Conservation (phyloP, 2,113 vertebrate species). For the Pantherophis guttatus region DNA sequence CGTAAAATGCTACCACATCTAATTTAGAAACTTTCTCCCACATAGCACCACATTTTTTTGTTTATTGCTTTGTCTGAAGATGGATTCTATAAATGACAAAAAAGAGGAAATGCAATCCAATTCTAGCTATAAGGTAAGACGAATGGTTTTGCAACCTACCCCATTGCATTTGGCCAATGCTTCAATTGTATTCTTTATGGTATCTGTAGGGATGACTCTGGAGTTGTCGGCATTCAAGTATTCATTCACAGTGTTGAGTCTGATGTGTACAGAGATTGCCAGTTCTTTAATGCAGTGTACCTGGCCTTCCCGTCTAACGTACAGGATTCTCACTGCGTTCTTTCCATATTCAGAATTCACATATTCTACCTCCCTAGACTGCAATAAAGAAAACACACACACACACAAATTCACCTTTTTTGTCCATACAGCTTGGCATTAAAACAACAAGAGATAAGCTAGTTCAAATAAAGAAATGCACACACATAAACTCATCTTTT, state of each 20-base stretch:
- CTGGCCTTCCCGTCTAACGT: conserved; percentile 76
- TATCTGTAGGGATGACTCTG: conserved; percentile 93
- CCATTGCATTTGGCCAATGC: conserved; percentile 88
- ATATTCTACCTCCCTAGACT: conserved; percentile 83
- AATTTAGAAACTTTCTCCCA: background rate
- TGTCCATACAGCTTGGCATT: background rate
- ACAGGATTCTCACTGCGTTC: conserved; percentile 85
- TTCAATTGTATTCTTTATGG: conserved; percentile 93
- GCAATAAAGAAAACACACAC: conserved; percentile 39
- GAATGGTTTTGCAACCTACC: conserved; percentile 70
- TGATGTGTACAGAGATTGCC: conserved; percentile 82
- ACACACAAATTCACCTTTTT: background rate
- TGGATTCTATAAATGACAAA: background rate
- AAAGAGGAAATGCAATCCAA: background rate
- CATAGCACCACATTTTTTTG: background rate
- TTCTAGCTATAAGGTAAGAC: background rate
- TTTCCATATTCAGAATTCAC: conserved; percentile 91
- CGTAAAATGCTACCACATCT: background rate
- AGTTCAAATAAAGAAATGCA: conserved; percentile 27
- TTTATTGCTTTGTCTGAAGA: background rate
- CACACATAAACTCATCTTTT: accelerated
- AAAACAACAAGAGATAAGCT: background rate
- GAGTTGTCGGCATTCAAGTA: conserved; percentile 86
- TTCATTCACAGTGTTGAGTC: conserved; percentile 81
- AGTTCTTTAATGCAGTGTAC: conserved; percentile 84